Conservation (phyloP, 2,797 vertebrate genomes). For the Otolemur crassicaudatus region DNA sequence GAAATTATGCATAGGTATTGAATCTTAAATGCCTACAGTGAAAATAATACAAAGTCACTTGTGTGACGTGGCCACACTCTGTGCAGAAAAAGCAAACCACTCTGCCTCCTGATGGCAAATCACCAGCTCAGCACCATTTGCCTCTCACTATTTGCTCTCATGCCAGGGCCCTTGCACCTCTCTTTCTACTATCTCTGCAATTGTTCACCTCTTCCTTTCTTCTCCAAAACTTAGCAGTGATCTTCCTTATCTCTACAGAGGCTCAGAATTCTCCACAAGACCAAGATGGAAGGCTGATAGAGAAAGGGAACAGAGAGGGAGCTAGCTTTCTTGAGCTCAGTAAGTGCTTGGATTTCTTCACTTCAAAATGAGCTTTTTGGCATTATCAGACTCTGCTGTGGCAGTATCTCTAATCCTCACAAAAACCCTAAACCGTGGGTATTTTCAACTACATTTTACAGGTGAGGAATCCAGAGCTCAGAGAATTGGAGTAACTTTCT, state of each 20-base stretch:
- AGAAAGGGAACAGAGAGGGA: neutral
- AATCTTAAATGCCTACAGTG: neutral
- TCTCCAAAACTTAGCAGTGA: neutral
- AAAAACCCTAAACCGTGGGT: neutral
- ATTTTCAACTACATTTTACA: neutral
- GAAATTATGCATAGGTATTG: neutral
- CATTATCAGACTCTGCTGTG: fast-evolving
- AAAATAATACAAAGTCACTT: neutral
- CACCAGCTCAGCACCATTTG: neutral
- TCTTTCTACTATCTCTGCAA: neutral
- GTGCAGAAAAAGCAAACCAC: neutral
- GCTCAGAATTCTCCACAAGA: neutral
- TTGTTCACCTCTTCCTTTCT: neutral
- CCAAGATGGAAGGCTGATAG: neutral
- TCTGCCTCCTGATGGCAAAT: neutral
- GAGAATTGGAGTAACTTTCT: neutral
- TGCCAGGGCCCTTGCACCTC: neutral
- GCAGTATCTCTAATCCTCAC: neutral
- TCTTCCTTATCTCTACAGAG: neutral
- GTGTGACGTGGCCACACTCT: too few species aligned
- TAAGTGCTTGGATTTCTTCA: neutral
- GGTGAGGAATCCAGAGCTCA: neutral
- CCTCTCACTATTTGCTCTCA: neutral
- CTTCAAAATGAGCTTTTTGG: neutral
- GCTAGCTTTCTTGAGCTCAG: neutral